These are phyloP conservation scores for Platycercus adscitus DNA, from an alignment of 2,113 vertebrate genomes.

Conservation along the genomic window DNA sequence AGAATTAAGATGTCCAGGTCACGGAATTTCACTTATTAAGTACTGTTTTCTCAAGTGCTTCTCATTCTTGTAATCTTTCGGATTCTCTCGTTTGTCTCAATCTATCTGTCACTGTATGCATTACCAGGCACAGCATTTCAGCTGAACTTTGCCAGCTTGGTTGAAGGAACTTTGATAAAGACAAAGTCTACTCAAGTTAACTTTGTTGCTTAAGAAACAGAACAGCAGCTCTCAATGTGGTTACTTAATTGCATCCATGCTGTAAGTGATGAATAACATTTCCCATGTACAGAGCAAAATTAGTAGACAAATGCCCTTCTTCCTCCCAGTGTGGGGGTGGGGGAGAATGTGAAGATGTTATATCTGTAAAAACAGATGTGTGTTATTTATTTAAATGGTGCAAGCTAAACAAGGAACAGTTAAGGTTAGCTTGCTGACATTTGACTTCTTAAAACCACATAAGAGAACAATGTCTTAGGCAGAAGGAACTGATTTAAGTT, in stretches of 20 bases:
- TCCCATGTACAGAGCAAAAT: background rate
- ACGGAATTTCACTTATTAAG: background rate
- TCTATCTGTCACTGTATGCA: accelerated
- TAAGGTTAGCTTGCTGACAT: conserved; percentile 41
- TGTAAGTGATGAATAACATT: conserved; percentile 24
- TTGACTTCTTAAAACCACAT: conserved; percentile 45
- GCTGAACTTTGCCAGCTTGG: background rate
- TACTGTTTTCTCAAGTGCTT: background rate
- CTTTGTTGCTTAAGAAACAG: background rate
- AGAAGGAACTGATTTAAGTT: conserved; percentile 44
- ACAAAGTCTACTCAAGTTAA: conserved; percentile 6
- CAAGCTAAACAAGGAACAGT: conserved; percentile 39
- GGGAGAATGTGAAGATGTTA: background rate
- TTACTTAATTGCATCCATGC: conserved; percentile 50
- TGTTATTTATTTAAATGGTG: conserved; percentile 26
- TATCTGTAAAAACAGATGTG: conserved; percentile 52
- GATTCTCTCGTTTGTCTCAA: background rate
- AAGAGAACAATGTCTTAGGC: background rate
- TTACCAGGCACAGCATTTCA: background rate
- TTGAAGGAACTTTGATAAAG: background rate
- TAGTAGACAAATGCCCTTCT: conserved; percentile 29
- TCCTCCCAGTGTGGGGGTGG: background rate
- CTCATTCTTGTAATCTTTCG: background rate
- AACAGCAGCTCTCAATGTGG: background rate
- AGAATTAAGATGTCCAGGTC: background rate